These are phyloP conservation scores for Pachymerium ferrugineum DNA, from an alignment of 2,888 invertebrate genomes.

Conservation along the genomic window DNA sequence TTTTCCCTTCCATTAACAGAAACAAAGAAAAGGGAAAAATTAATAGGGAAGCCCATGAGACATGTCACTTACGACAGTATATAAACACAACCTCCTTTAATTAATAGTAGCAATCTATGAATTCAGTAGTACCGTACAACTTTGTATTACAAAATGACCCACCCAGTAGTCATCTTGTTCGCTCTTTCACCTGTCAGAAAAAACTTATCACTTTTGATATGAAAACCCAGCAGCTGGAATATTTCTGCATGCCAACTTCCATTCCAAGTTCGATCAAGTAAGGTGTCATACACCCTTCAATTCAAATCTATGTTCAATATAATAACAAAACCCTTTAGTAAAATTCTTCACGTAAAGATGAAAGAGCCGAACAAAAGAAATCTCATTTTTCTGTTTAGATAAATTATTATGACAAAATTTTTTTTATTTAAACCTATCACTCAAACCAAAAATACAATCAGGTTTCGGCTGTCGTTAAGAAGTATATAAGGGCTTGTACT, in stretches of 20 bases:
- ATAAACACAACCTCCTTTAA: conserved; percentile 17
- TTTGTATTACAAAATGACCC: neutral
- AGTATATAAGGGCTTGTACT: conserved; percentile 18
- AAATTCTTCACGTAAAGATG: neutral
- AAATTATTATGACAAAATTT: neutral
- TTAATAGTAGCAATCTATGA: neutral
- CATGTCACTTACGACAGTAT: conserved; percentile 22
- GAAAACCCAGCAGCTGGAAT: conserved; percentile 23
- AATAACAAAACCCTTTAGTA: too few relatives aligned
- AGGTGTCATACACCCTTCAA: conserved; percentile 2
- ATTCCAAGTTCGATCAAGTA: conserved; percentile 2
- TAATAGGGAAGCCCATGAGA: conserved; percentile 27
- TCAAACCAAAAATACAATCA: neutral
- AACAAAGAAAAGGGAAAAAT: conserved; percentile 26
- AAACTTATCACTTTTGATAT: neutral
- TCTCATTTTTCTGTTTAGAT: neutral
- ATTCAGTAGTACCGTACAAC: too few relatives aligned
- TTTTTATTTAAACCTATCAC: neutral
- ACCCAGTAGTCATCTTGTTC: conserved; percentile 7
- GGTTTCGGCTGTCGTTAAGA: neutral
- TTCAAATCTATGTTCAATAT: neutral
- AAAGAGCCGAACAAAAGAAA: neutral
- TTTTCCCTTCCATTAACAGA: conserved; percentile 25
- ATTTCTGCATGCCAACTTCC: conserved; percentile 19
- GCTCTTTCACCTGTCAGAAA: conserved; percentile 6